Evolutionary conservation across 2,113 vertebrate genomes (phyloP), one percentile per base, ranked within the genome.

Genomic region (Pteruthius melanotis): DNA sequence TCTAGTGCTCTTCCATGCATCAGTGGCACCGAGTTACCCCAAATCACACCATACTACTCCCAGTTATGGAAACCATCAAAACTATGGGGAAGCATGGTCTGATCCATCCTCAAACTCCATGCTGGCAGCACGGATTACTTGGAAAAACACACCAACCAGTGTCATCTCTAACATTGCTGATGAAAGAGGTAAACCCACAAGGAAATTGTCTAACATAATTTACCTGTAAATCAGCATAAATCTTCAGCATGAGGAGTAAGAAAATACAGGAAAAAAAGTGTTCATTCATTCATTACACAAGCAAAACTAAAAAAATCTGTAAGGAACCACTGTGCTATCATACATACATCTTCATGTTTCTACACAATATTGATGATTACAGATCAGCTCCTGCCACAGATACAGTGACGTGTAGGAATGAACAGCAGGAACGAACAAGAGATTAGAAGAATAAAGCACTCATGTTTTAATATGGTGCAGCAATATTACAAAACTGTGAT

Each of bases 11-110:
- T 59, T 89, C 35, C 35, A 24, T 35, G 17, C 1, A 3, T 20
- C 45, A 31, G 23, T 23, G 11, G 27, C 39, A 82, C 8, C 0
- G 3, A 72, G 31, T 31, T 56, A 50, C 11, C 2, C 23, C 47
- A 80, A 85, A 24, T 18, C 15, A 50, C 44, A 68, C 3, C 10
- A 79, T 88, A 86, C 4, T 5, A 74, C 23, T 59, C 19, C 15
- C 13, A 50, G 30, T 35, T 78, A 42, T 0, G 3, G 26, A 60
- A 82, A 37, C 2, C 8, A 19, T 26, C 7, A 8, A 61, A 87
- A 56, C 7, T 14, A 7, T 6, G 10, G 23, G 37, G 8, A 42
- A 24, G n/a, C 6, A 23, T 1, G 0, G 11, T 63, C 8, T 28
- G 24, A 84, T 68, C 13, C 33, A 81, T 4, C 20, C 24, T 16